Percentiles rank a stretch among this genome's conserved stretches.
Evolutionary conservation across 2,797 vertebrate species (phyloP).

Genomic region (Lacerta bilineata): DNA sequence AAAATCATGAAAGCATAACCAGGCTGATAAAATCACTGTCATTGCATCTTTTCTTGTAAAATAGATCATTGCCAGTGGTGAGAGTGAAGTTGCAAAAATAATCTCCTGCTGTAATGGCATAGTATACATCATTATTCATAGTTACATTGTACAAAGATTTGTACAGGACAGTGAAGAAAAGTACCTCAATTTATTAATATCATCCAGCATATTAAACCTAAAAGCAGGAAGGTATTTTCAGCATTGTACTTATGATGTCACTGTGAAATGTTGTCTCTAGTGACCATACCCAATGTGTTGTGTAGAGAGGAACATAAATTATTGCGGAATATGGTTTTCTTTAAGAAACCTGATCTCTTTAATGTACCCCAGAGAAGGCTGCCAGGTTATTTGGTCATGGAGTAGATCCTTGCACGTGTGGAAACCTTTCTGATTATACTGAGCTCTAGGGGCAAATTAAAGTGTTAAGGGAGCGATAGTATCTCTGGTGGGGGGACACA

Average conservation of each 20-base stretch:
- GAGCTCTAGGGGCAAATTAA: background rate
- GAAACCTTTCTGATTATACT: background rate
- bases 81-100: background rate
- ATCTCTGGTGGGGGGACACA: too few relatives aligned
- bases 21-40: conserved; percentile 10
- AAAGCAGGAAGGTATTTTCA: background rate
- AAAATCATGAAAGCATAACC: background rate
- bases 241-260: background rate
- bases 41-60: background rate
- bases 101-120: background rate
- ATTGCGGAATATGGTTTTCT: background rate
- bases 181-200: background rate
- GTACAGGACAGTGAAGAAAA: background rate
- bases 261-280: background rate
- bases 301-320: background rate
- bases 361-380: background rate
- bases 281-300: background rate
- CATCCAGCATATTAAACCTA: background rate
- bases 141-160: background rate
- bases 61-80: background rate
- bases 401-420: background rate
- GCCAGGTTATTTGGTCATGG: background rate
- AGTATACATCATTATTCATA: conserved; percentile 9
- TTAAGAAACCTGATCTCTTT: background rate
- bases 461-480: too few relatives aligned